Conservation (phyloP, 2,113 vertebrate species). For the Salminus brasiliensis region DNA sequence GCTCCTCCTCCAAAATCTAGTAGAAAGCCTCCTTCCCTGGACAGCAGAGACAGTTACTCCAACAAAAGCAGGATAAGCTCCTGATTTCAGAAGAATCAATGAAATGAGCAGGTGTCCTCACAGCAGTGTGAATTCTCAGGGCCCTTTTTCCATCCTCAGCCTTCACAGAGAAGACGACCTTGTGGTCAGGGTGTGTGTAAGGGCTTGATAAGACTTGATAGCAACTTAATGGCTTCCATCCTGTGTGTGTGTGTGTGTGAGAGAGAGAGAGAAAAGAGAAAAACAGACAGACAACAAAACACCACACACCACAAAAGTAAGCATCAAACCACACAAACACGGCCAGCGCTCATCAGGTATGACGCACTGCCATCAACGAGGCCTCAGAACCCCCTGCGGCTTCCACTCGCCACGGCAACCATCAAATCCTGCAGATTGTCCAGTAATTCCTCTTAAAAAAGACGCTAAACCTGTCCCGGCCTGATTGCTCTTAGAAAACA, state of each 20-base stretch:
- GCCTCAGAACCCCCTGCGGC: conserved; percentile 14
- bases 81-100: too few species aligned
- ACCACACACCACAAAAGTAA: conserved; percentile 20
- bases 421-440: conserved; percentile 26
- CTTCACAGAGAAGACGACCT: conserved; percentile 30
- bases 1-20: too few species aligned
- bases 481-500: conserved; percentile 34
- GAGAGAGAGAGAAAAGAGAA: conserved; percentile 27
- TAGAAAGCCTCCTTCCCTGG: too few species aligned
- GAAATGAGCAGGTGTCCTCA: too few species aligned
- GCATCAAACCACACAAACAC: conserved; percentile 10
- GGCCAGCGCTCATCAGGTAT: conserved; percentile 2
- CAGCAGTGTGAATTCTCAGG: background rate
- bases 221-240: conserved; percentile 46
- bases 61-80: too few species aligned
- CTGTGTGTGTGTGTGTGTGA: conserved; percentile 17
- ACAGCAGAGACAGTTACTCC: too few species aligned
- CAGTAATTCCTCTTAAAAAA: conserved; percentile 48
- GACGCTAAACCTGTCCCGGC: conserved; percentile 35
- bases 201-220: conserved; percentile 40
- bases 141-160: background rate
- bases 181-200: conserved; percentile 37
- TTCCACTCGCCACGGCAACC: conserved; percentile 20
- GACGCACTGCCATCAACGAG: conserved; percentile 10
- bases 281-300: conserved; percentile 39